Conservation (phyloP, 2,888 invertebrate genomes). For the Nasonia oneida region DNA sequence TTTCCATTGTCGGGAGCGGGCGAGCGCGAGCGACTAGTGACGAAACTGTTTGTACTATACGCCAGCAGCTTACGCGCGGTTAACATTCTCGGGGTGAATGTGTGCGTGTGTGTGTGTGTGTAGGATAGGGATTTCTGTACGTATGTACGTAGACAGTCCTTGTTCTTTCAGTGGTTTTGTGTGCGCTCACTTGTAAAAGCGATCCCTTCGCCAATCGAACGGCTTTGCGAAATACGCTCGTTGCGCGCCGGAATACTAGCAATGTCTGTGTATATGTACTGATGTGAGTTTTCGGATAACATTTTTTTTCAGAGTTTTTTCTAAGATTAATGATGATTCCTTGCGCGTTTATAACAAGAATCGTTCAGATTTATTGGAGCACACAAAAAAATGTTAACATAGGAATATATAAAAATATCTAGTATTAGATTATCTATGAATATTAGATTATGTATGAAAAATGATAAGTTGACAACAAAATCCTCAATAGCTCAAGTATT, state of each 20-base stretch:
- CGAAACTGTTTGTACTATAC: conserved; percentile 60
- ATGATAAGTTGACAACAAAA: neutral
- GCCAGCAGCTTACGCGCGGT: conserved; percentile 8
- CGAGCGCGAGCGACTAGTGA: conserved; percentile 58
- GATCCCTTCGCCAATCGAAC: conserved; percentile 19
- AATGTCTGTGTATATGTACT: neutral
- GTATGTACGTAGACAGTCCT: neutral
- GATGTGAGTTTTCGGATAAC: neutral
- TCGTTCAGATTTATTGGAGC: too few species aligned
- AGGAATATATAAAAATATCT: too few species aligned
- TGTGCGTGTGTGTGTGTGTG: neutral
- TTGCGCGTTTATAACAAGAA: too few species aligned
- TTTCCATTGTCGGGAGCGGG: conserved; percentile 75
- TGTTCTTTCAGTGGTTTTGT: conserved; percentile 4
- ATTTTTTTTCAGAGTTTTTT: too few species aligned
- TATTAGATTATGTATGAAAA: too few species aligned
- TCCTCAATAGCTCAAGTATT: neutral
- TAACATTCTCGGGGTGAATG: neutral
- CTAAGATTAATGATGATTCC: too few species aligned
- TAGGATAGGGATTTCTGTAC: neutral
- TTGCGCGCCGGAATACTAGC: neutral
- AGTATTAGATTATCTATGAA: too few species aligned
- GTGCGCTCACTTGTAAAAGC: neutral
- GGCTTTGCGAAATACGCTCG: conserved; percentile 31
- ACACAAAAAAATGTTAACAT: too few species aligned